phyloP scores from a whole-genome alignment of 2,113 vertebrate genomes.

The Condylura cristata region DNA sequence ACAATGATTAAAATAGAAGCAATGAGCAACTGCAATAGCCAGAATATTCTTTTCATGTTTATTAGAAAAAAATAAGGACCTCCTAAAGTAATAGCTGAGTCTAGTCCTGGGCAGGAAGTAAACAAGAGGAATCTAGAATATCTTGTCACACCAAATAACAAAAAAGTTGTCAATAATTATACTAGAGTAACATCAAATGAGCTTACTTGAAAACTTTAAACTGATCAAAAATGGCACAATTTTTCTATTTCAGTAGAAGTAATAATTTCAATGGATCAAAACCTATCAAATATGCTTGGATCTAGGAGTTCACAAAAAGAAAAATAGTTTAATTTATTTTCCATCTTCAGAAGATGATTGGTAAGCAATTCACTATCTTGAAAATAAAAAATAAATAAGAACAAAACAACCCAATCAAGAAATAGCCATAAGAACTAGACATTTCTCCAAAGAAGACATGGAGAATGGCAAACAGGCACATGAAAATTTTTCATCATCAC shows the following conservation, averaged over 20 bases:
- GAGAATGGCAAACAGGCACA: too few species aligned
- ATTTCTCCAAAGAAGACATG: too few species aligned
- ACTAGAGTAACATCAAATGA: not conserved
- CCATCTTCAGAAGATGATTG: not conserved
- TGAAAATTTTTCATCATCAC: too few species aligned
- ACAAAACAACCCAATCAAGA: too few species aligned
- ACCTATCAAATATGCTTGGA: slow-evolving; percentile 2
- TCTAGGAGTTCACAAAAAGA: not conserved
- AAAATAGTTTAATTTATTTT: not conserved
- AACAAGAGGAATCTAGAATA: not conserved
- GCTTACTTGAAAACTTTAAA: not conserved
- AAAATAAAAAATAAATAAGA: not conserved
- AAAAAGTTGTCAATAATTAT: not conserved
- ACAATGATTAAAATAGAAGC: not conserved
- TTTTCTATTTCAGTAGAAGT: slow-evolving; percentile 22
- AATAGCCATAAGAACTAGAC: too few species aligned
- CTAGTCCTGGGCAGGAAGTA: not conserved
- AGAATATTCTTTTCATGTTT: not conserved
- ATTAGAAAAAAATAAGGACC: not conserved
- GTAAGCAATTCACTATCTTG: slow-evolving; percentile 6
- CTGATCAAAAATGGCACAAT: not conserved
- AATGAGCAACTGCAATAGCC: not conserved
- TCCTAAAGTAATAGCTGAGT: not conserved
- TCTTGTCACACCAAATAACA: not conserved
- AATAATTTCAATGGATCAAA: not conserved